Percentiles rank a stretch among this genome's conserved stretches.
Conservation (phyloP, 1,140 invertebrate species). For the Ephestia elutella region DNA sequence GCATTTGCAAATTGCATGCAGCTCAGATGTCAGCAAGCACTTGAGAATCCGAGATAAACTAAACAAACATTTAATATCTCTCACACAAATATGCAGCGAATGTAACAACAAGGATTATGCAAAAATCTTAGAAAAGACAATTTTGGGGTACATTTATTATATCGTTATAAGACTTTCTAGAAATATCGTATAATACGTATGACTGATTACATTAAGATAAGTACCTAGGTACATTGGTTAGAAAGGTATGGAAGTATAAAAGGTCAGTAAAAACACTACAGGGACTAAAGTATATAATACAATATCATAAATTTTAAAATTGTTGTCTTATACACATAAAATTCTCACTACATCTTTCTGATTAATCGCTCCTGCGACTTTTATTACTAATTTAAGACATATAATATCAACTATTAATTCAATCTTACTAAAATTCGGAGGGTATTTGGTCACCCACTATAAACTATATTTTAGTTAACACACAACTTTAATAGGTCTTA, state of each 20-base stretch:
- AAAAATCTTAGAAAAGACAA: background rate
- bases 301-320: slow-evolving; percentile 30
- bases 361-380: slow-evolving; percentile 34
- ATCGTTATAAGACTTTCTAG: background rate
- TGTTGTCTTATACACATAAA: slow-evolving; percentile 41
- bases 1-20: background rate
- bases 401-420: slow-evolving; percentile 9
- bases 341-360: slow-evolving; percentile 66
- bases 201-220: slow-evolving; percentile 21
- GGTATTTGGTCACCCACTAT: slow-evolving; percentile 44
- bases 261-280: slow-evolving; percentile 67
- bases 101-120: background rate
- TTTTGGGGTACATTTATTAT: background rate
- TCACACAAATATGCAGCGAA: background rate
- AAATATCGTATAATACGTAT: too few relatives aligned
- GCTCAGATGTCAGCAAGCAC: too few relatives aligned
- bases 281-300: slow-evolving; percentile 52
- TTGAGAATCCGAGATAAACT: too few relatives aligned
- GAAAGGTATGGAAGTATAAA: slow-evolving; percentile 66
- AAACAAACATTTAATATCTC: too few relatives aligned
- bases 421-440: slow-evolving; percentile 52
- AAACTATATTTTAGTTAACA: slow-evolving; percentile 20
- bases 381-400: slow-evolving; percentile 12
- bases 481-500: slow-evolving; percentile 12
- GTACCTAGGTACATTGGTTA: slow-evolving; percentile 27